These are phyloP conservation scores for Poecile montanus DNA, from an alignment of 2,797 vertebrate genomes.

Conservation along the genomic window DNA sequence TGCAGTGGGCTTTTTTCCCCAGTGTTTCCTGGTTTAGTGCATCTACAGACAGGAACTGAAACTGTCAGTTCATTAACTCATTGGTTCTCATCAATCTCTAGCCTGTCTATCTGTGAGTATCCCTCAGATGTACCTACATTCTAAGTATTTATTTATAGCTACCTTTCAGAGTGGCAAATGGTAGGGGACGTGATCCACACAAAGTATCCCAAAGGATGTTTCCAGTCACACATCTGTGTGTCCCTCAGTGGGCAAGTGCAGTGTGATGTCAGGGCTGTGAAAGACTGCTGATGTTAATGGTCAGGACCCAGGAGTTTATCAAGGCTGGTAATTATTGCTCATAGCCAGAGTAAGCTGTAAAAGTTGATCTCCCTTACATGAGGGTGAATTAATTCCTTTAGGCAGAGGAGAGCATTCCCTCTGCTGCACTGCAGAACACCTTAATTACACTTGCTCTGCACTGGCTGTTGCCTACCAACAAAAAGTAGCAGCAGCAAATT, in stretches of 20 bases:
- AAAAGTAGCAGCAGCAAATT: not conserved
- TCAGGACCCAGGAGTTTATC: not conserved
- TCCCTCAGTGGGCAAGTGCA: not conserved
- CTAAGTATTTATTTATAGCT: not conserved
- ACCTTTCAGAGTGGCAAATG: not conserved
- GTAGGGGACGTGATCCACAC: accelerated
- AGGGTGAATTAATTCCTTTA: not conserved
- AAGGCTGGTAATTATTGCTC: not conserved
- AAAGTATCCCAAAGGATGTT: not conserved
- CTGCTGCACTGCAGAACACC: not conserved
- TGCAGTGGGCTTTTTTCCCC: not conserved
- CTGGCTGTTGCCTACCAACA: not conserved
- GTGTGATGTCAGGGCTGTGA: not conserved
- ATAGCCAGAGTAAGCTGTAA: not conserved
- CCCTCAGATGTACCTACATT: not conserved
- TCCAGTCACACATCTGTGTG: not conserved
- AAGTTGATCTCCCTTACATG: not conserved
- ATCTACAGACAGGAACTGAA: not conserved
- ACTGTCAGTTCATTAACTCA: not conserved
- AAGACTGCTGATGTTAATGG: not conserved
- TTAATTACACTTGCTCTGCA: not conserved
- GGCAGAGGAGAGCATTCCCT: not conserved
- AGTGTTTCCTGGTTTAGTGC: not conserved
- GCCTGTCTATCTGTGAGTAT: not conserved
- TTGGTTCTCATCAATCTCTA: not conserved